phyloP scores from a whole-genome alignment of 2,888 invertebrate genomes.

The Drosophila parthenogenetica region DNA sequence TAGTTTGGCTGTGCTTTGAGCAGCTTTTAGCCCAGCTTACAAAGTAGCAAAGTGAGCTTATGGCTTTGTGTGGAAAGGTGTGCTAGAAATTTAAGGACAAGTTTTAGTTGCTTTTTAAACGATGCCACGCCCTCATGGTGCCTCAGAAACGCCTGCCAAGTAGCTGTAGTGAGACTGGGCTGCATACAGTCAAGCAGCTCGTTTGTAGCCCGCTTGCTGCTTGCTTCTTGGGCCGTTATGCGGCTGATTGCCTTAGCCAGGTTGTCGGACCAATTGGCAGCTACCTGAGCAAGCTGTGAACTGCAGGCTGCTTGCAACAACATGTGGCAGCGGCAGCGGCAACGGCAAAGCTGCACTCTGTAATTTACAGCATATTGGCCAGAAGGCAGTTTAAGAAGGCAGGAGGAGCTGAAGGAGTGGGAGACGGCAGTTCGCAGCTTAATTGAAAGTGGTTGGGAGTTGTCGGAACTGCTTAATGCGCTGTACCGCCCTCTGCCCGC shows the following conservation, averaged over 20 bases:
- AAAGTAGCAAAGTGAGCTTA: too few species aligned
- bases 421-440: constrained; percentile 22
- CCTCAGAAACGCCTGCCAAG: too few species aligned
- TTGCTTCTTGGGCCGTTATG: constrained; percentile 40
- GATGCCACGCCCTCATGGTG: too few species aligned
- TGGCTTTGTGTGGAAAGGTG: too few species aligned
- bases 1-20: constrained; percentile 14
- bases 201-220: too few species aligned
- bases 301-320: neutral
- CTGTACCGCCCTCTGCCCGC: constrained; percentile 18
- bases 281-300: constrained; percentile 41
- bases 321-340: constrained; percentile 6
- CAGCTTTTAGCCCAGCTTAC: neutral
- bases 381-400: neutral
- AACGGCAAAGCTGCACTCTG: constrained; percentile 18
- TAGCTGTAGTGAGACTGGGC: too few species aligned
- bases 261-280: constrained; percentile 47
- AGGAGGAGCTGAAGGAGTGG: neutral
- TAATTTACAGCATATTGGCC: constrained; percentile 54
- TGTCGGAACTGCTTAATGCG: constrained; percentile 59
- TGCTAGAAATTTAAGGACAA: too few species aligned
- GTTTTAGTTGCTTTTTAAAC: too few species aligned
- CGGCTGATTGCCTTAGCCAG: constrained; percentile 55
- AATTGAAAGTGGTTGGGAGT: constrained; percentile 62
- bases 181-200: too few species aligned